Percentiles rank a stretch among this genome's conserved stretches.
Evolutionary conservation across 2,888 invertebrate genomes (phyloP).

Genomic region (Orchesella flavescens): DNA sequence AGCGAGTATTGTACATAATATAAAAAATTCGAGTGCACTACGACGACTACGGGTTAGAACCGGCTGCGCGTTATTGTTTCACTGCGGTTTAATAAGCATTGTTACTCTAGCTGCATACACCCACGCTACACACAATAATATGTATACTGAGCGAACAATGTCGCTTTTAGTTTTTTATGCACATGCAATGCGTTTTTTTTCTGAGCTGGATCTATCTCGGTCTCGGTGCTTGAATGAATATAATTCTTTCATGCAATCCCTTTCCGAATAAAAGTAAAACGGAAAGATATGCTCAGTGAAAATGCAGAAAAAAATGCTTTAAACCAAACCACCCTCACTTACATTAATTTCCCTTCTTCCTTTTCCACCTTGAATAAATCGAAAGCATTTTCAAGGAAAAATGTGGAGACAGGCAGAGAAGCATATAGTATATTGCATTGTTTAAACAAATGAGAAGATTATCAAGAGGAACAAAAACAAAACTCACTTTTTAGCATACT

Average conservation of each 20-base stretch:
- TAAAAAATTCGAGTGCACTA: background rate
- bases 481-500: constrained; percentile 80
- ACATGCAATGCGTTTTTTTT: constrained; percentile 34
- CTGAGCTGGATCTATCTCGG: constrained; percentile 27
- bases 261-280: constrained; percentile 59
- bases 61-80: background rate
- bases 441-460: too few species aligned
- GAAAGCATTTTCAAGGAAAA: background rate
- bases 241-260: constrained; percentile 50
- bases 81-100: too few species aligned
- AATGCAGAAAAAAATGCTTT: constrained; percentile 33
- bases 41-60: background rate
- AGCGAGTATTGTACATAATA: background rate
- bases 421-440: too few species aligned
- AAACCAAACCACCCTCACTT: constrained; percentile 42
- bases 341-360: constrained; percentile 41
- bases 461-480: constrained; percentile 24
- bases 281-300: constrained; percentile 55
- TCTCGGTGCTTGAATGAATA: background rate
- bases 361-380: constrained; percentile 3
- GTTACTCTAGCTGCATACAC: background rate
- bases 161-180: constrained; percentile 47
- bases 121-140: background rate
- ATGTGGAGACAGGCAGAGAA: background rate
- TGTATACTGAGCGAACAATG: too few species aligned